These are phyloP conservation scores for Eublepharis macularius DNA, from an alignment of 2,113 vertebrate genomes.

Conservation along the genomic window DNA sequence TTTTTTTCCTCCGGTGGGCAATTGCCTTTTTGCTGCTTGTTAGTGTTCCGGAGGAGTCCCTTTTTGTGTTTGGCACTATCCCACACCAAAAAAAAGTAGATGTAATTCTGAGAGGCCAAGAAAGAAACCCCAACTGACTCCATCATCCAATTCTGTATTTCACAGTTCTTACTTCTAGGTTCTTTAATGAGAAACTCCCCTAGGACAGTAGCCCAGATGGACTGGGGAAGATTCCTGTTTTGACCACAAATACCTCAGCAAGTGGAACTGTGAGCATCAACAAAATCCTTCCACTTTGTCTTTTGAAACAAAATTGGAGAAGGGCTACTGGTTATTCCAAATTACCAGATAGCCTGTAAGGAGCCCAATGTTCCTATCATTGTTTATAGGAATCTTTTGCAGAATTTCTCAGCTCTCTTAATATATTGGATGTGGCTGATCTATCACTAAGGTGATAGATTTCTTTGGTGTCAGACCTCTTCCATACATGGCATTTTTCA, in stretches of 20 bases:
- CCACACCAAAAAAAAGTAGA: not conserved
- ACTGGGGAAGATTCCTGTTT: not conserved
- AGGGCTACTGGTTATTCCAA: not conserved
- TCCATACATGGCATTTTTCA: not conserved
- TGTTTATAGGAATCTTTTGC: not conserved
- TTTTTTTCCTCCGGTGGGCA: no score
- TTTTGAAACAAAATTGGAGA: not conserved
- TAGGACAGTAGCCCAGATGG: not conserved
- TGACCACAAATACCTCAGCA: not conserved
- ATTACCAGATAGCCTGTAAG: not conserved
- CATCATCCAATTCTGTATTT: not conserved
- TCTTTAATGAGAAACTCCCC: not conserved
- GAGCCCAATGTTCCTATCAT: not conserved
- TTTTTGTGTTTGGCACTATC: no score
- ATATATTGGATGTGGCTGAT: not conserved
- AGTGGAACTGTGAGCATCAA: not conserved
- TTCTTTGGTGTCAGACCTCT: not conserved
- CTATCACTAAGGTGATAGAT: no score
- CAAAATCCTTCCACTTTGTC: not conserved
- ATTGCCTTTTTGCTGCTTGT: no score
- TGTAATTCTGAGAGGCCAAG: not conserved
- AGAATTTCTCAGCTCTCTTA: not conserved
- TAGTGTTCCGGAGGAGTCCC: no score
- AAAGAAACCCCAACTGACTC: not conserved
- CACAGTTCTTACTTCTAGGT: no score